Evolutionary conservation across 2,888 invertebrate species (phyloP), one percentile per base, ranked within the genome.

Genomic region (Agrotis exclamationis): DNA sequence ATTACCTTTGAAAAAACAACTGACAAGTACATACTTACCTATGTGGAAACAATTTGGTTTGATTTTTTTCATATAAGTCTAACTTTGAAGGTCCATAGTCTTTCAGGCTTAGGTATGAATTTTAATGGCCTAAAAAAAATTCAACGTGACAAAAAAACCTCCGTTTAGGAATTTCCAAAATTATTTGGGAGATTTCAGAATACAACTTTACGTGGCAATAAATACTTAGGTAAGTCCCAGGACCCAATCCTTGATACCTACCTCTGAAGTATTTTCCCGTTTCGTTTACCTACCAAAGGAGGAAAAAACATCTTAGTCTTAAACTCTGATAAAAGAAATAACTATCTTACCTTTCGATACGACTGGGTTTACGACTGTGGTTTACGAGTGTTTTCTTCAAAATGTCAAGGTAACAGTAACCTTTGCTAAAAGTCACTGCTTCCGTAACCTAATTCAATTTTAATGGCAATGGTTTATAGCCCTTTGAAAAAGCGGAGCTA

Each of bases 391-490:
- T 57, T 63, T 58, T 70, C 47, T 70, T 59, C 13, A 24, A 71
- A 70, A 75, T 71, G 57, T 65, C 75, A 82, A 82, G 69, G 80
- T 63, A 56, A 57, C 28, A 50, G 63, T 74, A 47, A 57, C 68
- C 70, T 73, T 68, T 76, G 59, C 58, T 60, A 45, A 56, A 44
- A 47, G n/a, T 22, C 1, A 53, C 9, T 47, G 51, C 53, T 63
- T 67, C 63, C 48, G 22, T 66, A 45, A 64, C 28, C 39, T 47
- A 60, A 73, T 64, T 66, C 47, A 45, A 47, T 24, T 72, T 45
- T 50, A 22, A 72, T 50, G 18, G n/a, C 20, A 48, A 18, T 63
- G 14, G 33, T 24, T 22, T 54, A 48, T 47, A 64, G 47, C 33
- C 45, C 51, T 53, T 70, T 53, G 2, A 39, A 54, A 22, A 59